Evolutionary conservation across 2,113 vertebrate species (phyloP).

Genomic region (Charina bottae): DNA sequence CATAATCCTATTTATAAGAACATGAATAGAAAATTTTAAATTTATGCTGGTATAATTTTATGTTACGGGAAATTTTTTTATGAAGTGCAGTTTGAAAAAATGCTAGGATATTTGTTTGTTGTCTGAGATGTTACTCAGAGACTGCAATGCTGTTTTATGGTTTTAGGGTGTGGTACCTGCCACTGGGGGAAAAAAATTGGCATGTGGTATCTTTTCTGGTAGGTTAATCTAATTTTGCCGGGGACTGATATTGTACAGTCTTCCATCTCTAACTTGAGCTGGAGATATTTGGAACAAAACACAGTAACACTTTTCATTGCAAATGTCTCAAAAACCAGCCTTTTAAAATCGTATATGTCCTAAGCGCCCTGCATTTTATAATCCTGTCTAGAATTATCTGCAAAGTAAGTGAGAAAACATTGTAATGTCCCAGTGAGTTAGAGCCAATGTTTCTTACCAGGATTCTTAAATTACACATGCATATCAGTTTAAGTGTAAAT

Average conservation of each 20-base stretch:
- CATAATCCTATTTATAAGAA: background rate
- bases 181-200: slow-evolving; percentile 75
- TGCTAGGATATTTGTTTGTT: slow-evolving; percentile 72
- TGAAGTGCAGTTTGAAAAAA: slow-evolving; percentile 61
- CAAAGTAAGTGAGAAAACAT: slow-evolving; percentile 46
- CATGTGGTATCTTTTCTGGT: slow-evolving; percentile 73
- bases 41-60: background rate
- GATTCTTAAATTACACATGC: slow-evolving; percentile 47
- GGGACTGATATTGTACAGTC: slow-evolving; percentile 64
- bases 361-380: slow-evolving; percentile 66
- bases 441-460: slow-evolving; percentile 51
- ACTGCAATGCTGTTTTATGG: slow-evolving; percentile 78
- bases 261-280: slow-evolving; percentile 62
- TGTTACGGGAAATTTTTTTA: slow-evolving; percentile 47
- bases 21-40: background rate
- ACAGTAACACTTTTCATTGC: slow-evolving; percentile 40
- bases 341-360: slow-evolving; percentile 39
- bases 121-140: slow-evolving; percentile 68
- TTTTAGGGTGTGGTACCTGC: slow-evolving; percentile 80
- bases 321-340: slow-evolving; percentile 35
- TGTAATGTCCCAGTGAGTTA: slow-evolving; percentile 20
- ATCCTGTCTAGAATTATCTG: slow-evolving; percentile 54
- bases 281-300: slow-evolving; percentile 62
- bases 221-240: slow-evolving; percentile 75
- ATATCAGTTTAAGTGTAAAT: slow-evolving; percentile 54